Percentiles rank a stretch among this genome's conserved stretches.
phyloP scores from a whole-genome alignment of 2,888 invertebrate species.

The Stegophylla sp. region DNA sequence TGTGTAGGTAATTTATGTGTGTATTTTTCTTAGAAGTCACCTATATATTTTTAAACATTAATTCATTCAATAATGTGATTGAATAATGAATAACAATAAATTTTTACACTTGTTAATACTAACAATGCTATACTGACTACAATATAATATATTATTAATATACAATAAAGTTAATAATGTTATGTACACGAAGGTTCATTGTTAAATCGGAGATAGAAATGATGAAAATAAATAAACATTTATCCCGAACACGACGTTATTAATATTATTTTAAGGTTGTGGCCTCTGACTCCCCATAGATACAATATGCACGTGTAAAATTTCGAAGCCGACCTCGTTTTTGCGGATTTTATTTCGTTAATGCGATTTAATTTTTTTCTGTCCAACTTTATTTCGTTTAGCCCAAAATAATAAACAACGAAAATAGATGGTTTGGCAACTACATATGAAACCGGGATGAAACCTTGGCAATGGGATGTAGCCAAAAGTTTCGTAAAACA shows the following conservation, averaged over 20 bases:
- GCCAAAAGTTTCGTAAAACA: constrained; percentile 57
- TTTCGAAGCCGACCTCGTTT: constrained; percentile 48
- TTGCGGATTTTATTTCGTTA: constrained; percentile 50
- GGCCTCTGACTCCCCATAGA: constrained; percentile 24
- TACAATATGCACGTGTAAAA: constrained; percentile 19
- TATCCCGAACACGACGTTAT: background rate
- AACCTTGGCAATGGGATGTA: constrained; percentile 48
- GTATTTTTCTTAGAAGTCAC: too few relatives aligned
- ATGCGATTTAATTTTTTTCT: constrained; percentile 12
- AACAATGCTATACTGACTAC: too few relatives aligned
- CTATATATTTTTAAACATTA: too few relatives aligned
- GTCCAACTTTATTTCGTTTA: constrained; percentile 49
- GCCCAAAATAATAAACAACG: constrained; percentile 39
- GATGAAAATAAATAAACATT: background rate
- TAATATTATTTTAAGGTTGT: constrained; percentile 38
- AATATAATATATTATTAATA: background rate
- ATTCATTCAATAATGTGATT: too few relatives aligned
- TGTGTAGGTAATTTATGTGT: too few relatives aligned
- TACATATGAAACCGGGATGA: constrained; percentile 10
- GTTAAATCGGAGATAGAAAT: background rate
- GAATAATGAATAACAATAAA: too few relatives aligned
- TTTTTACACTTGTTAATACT: too few relatives aligned
- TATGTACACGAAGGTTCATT: background rate
- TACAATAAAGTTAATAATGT: background rate
- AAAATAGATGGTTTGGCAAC: constrained; percentile 57